Percentiles rank a stretch among this genome's conserved stretches.
These are phyloP conservation scores for Bradypodion pumilum DNA, from an alignment of 2,797 vertebrate genomes.

Conservation along the genomic window DNA sequence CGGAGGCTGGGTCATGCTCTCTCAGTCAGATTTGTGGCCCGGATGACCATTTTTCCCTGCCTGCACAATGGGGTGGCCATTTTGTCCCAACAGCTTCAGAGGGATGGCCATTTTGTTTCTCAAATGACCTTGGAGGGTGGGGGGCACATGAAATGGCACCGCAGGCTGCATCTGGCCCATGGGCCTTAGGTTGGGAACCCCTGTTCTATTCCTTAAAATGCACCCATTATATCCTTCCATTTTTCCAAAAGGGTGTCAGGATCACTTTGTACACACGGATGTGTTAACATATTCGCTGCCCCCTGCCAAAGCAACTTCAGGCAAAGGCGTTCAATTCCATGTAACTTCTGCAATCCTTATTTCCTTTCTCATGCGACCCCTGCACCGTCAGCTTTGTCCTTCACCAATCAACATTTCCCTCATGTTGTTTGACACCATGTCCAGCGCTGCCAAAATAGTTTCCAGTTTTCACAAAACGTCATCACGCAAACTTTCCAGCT, in stretches of 20 bases:
- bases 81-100: too few relatives aligned
- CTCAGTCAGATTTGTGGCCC: too few relatives aligned
- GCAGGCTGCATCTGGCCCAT: too few relatives aligned
- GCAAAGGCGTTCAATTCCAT: not conserved
- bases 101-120: too few relatives aligned
- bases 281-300: not conserved
- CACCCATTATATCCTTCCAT: not conserved
- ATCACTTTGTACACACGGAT: not conserved
- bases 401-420: not conserved
- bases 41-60: too few relatives aligned
- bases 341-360: not conserved
- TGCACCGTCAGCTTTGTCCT: not conserved
- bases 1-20: too few relatives aligned
- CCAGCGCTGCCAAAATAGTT: not conserved
- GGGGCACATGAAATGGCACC: too few relatives aligned
- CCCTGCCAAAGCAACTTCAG: not conserved
- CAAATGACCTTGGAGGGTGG: too few relatives aligned
- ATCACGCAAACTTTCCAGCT: not conserved
- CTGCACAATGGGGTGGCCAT: too few relatives aligned
- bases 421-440: not conserved
- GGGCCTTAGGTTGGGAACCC: too few relatives aligned
- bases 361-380: not conserved
- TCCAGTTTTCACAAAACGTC: not conserved
- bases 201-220: not conserved
- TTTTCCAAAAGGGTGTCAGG: not conserved